Evolutionary conservation across 2,797 vertebrate genomes (phyloP).

Genomic region (Spea hammondii): DNA sequence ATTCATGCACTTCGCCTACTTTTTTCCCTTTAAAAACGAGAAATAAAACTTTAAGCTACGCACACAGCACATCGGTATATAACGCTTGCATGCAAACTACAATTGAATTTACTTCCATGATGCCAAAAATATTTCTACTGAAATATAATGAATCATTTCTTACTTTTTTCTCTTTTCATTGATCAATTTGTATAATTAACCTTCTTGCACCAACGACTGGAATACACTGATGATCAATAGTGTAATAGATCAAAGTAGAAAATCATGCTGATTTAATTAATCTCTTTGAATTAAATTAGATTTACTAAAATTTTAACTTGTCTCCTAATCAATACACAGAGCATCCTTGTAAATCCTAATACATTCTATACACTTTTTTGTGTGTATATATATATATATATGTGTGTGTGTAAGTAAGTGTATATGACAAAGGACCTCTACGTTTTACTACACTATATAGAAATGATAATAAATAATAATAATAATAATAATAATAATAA

Average conservation of each 20-base stretch:
- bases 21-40: too few species aligned
- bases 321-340: conserved; percentile 3
- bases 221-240: conserved; percentile 35
- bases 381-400: neutral
- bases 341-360: neutral
- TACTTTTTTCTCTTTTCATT: conserved; percentile 21
- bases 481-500: too few species aligned
- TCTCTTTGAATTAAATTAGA: conserved; percentile 41
- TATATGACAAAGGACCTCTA: neutral
- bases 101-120: neutral
- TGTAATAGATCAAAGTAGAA: conserved; percentile 38
- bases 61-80: too few species aligned
- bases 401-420: too few species aligned
- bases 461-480: too few species aligned
- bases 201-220: conserved; percentile 31
- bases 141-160: conserved; percentile 51
- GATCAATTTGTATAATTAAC: conserved; percentile 43
- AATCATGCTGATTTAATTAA: conserved; percentile 35
- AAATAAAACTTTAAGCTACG: too few species aligned
- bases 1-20: too few species aligned
- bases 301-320: conserved; percentile 22
- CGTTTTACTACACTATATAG: neutral
- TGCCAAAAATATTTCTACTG: conserved; percentile 35
- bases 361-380: neutral
- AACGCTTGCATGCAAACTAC: conserved; percentile 10